These are phyloP conservation scores for Hafferia zeledoni DNA, from an alignment of 2,797 vertebrate species.

Conservation along the genomic window DNA sequence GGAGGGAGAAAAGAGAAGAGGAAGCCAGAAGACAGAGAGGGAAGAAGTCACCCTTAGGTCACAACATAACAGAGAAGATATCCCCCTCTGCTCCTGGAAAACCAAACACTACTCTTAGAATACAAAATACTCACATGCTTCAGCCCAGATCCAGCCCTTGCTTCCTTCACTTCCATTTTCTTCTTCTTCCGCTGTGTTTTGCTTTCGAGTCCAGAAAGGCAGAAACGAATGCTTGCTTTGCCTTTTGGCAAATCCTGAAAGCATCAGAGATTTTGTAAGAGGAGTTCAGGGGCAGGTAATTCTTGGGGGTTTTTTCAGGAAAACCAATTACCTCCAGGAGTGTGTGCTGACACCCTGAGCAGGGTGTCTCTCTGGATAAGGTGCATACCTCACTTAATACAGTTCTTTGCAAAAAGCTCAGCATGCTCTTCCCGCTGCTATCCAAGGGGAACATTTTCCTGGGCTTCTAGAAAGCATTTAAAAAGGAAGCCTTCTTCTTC, in stretches of 20 bases:
- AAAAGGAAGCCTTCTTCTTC: not conserved
- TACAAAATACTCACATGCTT: conserved; percentile 44
- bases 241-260: conserved; percentile 50
- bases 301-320: not conserved
- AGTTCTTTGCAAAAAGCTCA: not conserved
- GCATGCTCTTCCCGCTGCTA: not conserved
- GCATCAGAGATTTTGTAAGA: conserved; percentile 8
- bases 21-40: not conserved
- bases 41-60: not conserved
- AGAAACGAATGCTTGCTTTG: conserved; percentile 34
- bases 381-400: not conserved
- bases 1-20: not conserved
- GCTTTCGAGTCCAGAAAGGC: not conserved
- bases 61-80: not conserved
- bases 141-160: not conserved
- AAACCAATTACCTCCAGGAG: not conserved
- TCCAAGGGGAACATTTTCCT: not conserved
- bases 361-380: not conserved
- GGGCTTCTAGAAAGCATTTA: not conserved
- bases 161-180: conserved; percentile 43
- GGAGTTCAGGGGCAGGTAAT: not conserved
- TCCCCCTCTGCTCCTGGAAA: not conserved
- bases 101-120: not conserved
- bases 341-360: not conserved
- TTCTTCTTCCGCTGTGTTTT: conserved; percentile 45